Evolutionary conservation across 2,888 invertebrate genomes (phyloP).

Genomic region (Argyresthia goedartella): DNA sequence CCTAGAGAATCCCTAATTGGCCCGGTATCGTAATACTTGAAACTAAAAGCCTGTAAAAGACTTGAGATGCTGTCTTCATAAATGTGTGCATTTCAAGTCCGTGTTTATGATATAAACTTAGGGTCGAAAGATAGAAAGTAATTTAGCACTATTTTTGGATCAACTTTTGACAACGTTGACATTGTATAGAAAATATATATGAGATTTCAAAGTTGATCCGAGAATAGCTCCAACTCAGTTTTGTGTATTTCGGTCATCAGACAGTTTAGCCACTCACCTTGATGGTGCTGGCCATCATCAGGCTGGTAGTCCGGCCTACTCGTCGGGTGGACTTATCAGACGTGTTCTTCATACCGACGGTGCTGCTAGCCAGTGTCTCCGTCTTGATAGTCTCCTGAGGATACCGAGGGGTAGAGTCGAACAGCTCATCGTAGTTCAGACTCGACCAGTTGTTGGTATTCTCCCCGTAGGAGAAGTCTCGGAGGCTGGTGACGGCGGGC

Average conservation of each 20-base stretch:
- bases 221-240: too few species aligned
- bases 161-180: too few species aligned
- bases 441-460: conserved; percentile 23
- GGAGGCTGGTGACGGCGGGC: conserved; percentile 16
- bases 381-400: conserved; percentile 17
- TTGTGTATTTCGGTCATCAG: background rate
- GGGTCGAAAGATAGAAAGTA: too few species aligned
- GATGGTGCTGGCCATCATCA: background rate
- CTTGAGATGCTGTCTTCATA: too few species aligned
- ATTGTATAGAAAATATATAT: too few species aligned
- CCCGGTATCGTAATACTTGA: too few species aligned
- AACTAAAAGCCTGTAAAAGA: too few species aligned
- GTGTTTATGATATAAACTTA: too few species aligned
- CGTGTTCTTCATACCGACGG: conserved; percentile 8
- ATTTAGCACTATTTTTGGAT: too few species aligned
- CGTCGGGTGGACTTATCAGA: conserved; percentile 28
- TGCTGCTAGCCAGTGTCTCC: background rate
- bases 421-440: conserved; percentile 25
- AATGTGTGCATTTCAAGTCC: too few species aligned
- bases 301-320: background rate
- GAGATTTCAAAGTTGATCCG: too few species aligned
- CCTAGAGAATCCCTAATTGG: too few species aligned
- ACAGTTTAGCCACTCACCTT: background rate
- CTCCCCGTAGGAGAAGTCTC: conserved; percentile 49
- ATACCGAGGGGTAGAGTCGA: conserved; percentile 36